phyloP scores from a whole-genome alignment of 2,797 vertebrate species.

The Odontamblyopus rebecca region DNA sequence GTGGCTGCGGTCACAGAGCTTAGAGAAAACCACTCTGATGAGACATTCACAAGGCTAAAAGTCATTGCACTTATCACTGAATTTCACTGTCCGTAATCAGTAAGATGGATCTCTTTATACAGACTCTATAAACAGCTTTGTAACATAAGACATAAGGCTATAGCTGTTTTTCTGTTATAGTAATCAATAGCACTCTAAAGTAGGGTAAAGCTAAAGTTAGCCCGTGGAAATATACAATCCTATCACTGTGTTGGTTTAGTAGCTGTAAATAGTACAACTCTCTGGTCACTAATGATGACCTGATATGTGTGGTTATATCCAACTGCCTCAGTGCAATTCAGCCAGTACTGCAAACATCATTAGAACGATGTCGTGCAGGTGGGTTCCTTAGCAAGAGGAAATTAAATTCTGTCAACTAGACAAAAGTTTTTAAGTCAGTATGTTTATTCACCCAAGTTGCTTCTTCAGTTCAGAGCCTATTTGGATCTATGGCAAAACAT shows the following conservation, averaged over 20 bases:
- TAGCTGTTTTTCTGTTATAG: slow-evolving; percentile 18
- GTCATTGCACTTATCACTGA: not conserved
- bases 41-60: slow-evolving; percentile 5
- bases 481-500: too few species aligned
- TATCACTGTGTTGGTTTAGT: not conserved
- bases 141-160: slow-evolving; percentile 15
- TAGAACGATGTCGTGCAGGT: too few species aligned
- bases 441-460: too few species aligned
- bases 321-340: not conserved
- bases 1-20: slow-evolving; percentile 7
- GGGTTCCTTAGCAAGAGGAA: too few species aligned
- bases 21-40: slow-evolving; percentile 5
- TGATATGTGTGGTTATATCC: not conserved
- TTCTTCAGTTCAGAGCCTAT: too few species aligned
- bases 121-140: slow-evolving; percentile 18
- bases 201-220: not conserved
- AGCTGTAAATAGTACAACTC: slow-evolving; percentile 11
- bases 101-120: not conserved
- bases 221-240: slow-evolving; percentile 22
- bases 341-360: not conserved
- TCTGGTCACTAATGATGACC: not conserved
- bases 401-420: too few species aligned
- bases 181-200: slow-evolving; percentile 34
- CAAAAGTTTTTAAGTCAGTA: too few species aligned
- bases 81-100: not conserved